phyloP scores from a whole-genome alignment of 2,113 vertebrate genomes.

The Edolisoma coerulescens region DNA sequence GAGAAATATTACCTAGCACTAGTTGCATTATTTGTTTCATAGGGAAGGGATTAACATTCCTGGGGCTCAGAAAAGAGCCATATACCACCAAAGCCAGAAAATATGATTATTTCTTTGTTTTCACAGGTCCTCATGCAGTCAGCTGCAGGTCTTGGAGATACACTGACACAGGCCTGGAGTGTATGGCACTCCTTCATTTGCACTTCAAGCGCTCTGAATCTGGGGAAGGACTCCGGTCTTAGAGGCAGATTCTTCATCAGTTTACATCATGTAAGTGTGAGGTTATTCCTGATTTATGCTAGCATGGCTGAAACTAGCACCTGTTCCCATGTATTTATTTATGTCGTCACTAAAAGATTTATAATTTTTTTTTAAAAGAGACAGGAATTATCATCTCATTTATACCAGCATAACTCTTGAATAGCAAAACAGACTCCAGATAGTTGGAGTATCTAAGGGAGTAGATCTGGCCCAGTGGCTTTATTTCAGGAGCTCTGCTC shows the following conservation, averaged over 20 bases:
- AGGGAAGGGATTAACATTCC: constrained; percentile 58
- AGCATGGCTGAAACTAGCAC: neutral
- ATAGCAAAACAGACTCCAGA: neutral
- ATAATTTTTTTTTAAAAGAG: neutral
- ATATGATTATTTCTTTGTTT: constrained; percentile 65
- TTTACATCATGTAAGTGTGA: neutral
- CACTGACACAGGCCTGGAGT: neutral
- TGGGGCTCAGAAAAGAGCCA: constrained; percentile 11
- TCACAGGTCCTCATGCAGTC: constrained; percentile 40
- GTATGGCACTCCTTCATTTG: constrained; percentile 54
- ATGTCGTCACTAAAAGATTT: neutral
- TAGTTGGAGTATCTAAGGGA: neutral
- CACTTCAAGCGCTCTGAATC: constrained; percentile 53
- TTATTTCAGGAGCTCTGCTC: constrained; percentile 22
- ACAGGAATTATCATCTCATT: neutral
- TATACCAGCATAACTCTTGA: neutral
- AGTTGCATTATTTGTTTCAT: constrained; percentile 55
- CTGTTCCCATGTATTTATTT: neutral
- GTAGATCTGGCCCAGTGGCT: neutral
- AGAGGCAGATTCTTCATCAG: neutral
- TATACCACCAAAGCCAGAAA: constrained; percentile 49
- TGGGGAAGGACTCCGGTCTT: constrained; percentile 8
- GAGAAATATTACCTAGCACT: constrained; percentile 56
- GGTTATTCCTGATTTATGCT: neutral
- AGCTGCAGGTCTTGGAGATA: constrained; percentile 35